These are phyloP conservation scores for Idaea biselata DNA, from an alignment of 2,888 invertebrate species.

Conservation along the genomic window DNA sequence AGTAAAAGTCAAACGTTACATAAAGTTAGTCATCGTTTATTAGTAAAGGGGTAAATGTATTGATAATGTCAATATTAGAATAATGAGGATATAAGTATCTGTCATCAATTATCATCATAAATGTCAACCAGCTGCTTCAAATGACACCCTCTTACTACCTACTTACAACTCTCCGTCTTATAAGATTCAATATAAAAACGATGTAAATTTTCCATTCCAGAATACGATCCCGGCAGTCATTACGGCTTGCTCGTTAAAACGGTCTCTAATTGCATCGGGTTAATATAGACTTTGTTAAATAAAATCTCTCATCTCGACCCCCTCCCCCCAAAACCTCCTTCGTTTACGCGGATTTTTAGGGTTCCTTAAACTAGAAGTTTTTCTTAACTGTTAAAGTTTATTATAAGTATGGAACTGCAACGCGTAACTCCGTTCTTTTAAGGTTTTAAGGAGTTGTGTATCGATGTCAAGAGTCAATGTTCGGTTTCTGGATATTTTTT, in stretches of 20 bases:
- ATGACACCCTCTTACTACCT: too few species aligned
- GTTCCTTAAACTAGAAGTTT: constrained; percentile 12
- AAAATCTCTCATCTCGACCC: constrained; percentile 76
- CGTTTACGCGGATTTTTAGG: constrained; percentile 25
- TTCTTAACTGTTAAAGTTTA: background rate
- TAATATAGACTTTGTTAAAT: constrained; percentile 81
- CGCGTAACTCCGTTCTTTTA: background rate
- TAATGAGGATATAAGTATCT: too few species aligned
- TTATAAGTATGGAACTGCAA: background rate
- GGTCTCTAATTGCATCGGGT: constrained; percentile 79
- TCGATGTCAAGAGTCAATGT: too few species aligned
- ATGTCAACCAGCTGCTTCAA: too few species aligned
- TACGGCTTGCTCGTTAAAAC: constrained; percentile 78
- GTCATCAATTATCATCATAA: too few species aligned
- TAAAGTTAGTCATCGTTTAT: too few species aligned
- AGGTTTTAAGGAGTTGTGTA: background rate
- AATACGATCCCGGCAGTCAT: constrained; percentile 70
- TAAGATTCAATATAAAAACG: constrained; percentile 10
- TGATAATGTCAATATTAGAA: too few species aligned
- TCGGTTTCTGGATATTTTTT: too few species aligned
- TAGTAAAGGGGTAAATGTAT: too few species aligned
- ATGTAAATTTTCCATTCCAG: constrained; percentile 31
- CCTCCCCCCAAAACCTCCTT: constrained; percentile 26
- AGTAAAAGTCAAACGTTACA: too few species aligned
- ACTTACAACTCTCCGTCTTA: background rate